These are phyloP conservation scores for Epizoanthus fatuus DNA, from an alignment of 92 coral and sea anemone species.

Conservation along the genomic window DNA sequence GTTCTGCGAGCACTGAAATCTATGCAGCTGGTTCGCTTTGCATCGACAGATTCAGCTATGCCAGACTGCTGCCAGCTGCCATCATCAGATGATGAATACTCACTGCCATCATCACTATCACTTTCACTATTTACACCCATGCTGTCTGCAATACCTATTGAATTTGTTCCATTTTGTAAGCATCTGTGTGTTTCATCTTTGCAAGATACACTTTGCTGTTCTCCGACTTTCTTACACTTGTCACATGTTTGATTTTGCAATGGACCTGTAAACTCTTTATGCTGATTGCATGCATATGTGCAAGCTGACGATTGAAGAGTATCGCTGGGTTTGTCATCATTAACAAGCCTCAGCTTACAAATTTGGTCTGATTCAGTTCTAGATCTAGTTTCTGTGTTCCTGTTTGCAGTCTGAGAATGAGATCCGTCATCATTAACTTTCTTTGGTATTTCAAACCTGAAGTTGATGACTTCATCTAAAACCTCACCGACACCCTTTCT, in stretches of 20 bases:
- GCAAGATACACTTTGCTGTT: background rate
- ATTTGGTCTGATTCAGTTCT: background rate
- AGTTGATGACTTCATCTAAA: conserved; percentile 87
- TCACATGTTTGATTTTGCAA: background rate
- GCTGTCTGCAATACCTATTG: background rate
- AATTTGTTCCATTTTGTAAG: background rate
- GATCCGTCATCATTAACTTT: conserved; percentile 1
- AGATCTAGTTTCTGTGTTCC: no score
- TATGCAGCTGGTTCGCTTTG: background rate
- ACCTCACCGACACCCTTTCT: conserved; percentile 82
- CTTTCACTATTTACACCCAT: background rate
- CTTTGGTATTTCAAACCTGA: conserved; percentile 39
- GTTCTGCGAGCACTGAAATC: background rate
- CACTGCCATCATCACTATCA: background rate
- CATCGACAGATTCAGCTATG: background rate
- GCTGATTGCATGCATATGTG: background rate
- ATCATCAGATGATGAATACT: background rate
- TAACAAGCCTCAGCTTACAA: background rate
- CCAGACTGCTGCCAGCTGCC: background rate
- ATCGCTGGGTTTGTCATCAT: background rate
- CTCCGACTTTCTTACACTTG: background rate
- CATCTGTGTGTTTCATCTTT: background rate
- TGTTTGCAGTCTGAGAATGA: background rate
- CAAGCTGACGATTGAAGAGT: background rate
- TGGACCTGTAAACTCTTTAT: background rate